Conservation (phyloP, 2,888 invertebrate genomes). For the Gibbula magus region DNA sequence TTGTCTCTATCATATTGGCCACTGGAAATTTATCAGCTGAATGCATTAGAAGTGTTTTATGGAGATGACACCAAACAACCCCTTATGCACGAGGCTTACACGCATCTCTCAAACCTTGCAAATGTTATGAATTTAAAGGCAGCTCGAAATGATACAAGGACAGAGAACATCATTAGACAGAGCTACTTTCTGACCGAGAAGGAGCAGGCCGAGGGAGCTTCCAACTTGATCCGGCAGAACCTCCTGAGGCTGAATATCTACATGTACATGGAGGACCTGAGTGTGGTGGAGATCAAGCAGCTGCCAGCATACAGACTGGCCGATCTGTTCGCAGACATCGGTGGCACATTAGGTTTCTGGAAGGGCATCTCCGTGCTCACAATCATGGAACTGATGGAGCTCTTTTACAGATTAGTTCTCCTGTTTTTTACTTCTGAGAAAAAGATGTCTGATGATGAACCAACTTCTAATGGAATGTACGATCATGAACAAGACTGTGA, state of each 20-base stretch:
- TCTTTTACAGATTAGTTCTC: constrained; percentile 58
- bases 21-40: constrained; percentile 65
- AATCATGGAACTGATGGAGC: constrained; percentile 67
- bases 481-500: constrained; percentile 37
- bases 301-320: constrained; percentile 66
- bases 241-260: constrained; percentile 68
- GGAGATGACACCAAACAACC: constrained; percentile 48
- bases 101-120: constrained; percentile 47
- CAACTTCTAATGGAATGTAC: constrained; percentile 45
- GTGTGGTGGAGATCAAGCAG: constrained; percentile 66
- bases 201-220: constrained; percentile 50
- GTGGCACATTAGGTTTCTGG: constrained; percentile 70
- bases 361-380: constrained; percentile 71
- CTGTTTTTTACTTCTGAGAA: constrained; percentile 63
- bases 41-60: constrained; percentile 59
- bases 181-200: constrained; percentile 38
- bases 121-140: constrained; percentile 29
- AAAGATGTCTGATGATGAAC: constrained; percentile 44
- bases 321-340: constrained; percentile 69
- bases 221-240: constrained; percentile 66
- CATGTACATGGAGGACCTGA: constrained; percentile 68
- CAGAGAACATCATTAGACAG: constrained; percentile 35
- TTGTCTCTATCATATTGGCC: constrained; percentile 70
- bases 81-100: constrained; percentile 61
- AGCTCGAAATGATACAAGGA: constrained; percentile 35